Evolutionary conservation across 2,797 vertebrate genomes (phyloP).

Genomic region (Hafferia zeledoni): DNA sequence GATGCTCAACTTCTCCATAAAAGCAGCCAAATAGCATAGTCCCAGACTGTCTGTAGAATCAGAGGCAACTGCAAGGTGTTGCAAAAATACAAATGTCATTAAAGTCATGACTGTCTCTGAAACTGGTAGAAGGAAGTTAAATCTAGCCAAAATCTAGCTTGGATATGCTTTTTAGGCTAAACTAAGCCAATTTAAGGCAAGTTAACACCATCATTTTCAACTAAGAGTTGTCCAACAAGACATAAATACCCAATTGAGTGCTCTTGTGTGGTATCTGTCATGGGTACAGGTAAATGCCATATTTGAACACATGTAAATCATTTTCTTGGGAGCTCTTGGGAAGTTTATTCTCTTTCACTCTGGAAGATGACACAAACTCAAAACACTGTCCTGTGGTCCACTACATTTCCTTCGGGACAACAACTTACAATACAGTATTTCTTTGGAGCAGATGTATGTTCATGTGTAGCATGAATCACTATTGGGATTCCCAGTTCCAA

Average conservation of each 20-base stretch:
- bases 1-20: neutral
- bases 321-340: neutral
- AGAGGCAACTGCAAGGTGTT: neutral
- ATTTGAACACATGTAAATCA: neutral
- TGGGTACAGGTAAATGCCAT: neutral
- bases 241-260: rapidly evolving
- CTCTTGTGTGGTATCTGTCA: neutral
- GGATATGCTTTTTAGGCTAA: neutral
- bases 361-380: neutral
- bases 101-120: neutral
- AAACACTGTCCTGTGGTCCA: neutral
- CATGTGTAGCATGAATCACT: neutral
- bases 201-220: neutral
- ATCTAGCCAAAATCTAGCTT: neutral
- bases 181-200: neutral
- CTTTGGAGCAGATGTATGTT: neutral
- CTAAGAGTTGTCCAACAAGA: neutral
- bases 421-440: neutral
- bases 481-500: neutral
- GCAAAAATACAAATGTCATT: constrained; percentile 4
- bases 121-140: neutral
- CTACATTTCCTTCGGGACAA: neutral
- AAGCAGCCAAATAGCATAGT: neutral
- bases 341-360: neutral
- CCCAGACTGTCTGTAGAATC: neutral